Evolutionary conservation across 1,140 invertebrate genomes (phyloP).

Genomic region (Tetramorium simillimum): DNA sequence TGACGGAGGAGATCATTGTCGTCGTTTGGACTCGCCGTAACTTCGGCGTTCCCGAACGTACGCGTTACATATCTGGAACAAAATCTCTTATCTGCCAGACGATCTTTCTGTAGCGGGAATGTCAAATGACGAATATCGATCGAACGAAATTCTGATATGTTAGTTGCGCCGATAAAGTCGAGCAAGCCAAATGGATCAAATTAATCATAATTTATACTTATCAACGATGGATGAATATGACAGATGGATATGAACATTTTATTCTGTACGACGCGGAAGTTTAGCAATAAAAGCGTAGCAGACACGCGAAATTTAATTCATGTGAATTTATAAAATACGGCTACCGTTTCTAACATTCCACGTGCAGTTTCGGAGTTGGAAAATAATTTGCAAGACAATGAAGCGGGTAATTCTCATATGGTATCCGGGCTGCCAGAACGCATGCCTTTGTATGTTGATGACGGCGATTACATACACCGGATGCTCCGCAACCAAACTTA

Average conservation of each 20-base stretch:
- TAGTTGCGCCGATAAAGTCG: not conserved
- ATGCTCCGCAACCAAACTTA: conserved; percentile 33
- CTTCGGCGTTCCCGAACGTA: too few species aligned
- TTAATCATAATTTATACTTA: conserved; percentile 47
- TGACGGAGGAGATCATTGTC: conserved; percentile 10
- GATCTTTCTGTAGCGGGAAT: not conserved
- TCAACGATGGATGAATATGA: not conserved
- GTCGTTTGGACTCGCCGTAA: not conserved
- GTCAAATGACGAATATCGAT: not conserved
- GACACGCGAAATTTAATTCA: conserved; percentile 44
- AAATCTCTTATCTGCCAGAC: not conserved
- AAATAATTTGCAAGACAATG: conserved; percentile 61
- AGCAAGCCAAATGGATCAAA: not conserved
- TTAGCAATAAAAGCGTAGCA: not conserved
- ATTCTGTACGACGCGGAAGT: conserved; percentile 14
- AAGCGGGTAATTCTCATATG: conserved; percentile 28
- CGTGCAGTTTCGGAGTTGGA: conserved; percentile 26
- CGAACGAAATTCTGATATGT: not conserved
- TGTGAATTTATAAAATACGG: conserved; percentile 46
- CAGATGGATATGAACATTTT: conserved; percentile 12
- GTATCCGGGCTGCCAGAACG: conserved; percentile 36
- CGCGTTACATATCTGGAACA: not conserved
- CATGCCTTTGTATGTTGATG: conserved; percentile 32
- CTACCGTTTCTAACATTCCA: conserved; percentile 13
- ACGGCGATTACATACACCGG: conserved; percentile 41